Evolutionary conservation across 2,797 vertebrate genomes (phyloP).

Genomic region (Momotus momota): DNA sequence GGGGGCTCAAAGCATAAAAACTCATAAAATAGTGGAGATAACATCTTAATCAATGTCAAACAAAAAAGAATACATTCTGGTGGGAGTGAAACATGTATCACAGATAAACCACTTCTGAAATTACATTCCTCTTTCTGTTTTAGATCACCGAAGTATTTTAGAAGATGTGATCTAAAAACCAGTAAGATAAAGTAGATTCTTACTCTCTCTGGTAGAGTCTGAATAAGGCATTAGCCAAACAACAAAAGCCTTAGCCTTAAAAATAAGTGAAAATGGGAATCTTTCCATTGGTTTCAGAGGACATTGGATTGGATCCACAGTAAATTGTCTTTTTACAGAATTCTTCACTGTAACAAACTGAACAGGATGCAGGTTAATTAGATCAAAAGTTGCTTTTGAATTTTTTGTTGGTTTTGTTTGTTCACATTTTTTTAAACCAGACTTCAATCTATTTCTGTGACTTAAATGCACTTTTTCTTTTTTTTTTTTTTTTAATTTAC

Average conservation of each 20-base stretch:
- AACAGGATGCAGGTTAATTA: conserved; percentile 23
- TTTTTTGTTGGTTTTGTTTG: not conserved
- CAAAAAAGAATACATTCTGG: not conserved
- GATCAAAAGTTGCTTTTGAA: not conserved
- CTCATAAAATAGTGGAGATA: not conserved
- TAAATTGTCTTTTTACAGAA: not conserved
- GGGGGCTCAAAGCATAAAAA: not conserved
- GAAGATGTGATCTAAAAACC: not conserved
- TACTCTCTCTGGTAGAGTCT: not conserved
- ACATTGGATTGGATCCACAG: not conserved
- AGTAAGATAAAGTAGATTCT: not conserved
- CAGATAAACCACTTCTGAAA: not conserved
- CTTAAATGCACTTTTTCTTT: conserved; percentile 12
- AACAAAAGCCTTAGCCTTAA: not conserved
- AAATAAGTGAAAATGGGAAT: not conserved
- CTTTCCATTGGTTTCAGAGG: not conserved
- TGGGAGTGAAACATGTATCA: not conserved
- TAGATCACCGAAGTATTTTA: not conserved
- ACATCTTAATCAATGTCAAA: not conserved
- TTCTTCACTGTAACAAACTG: not conserved
- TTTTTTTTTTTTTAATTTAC: not conserved
- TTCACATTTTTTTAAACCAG: conserved; percentile 6
- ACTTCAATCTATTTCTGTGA: conserved; percentile 22
- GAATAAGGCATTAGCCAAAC: not conserved
- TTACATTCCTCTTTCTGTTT: not conserved